These are phyloP conservation scores for Phalacrocorax pelagicus DNA, from an alignment of 2,113 vertebrate species.

Conservation along the genomic window DNA sequence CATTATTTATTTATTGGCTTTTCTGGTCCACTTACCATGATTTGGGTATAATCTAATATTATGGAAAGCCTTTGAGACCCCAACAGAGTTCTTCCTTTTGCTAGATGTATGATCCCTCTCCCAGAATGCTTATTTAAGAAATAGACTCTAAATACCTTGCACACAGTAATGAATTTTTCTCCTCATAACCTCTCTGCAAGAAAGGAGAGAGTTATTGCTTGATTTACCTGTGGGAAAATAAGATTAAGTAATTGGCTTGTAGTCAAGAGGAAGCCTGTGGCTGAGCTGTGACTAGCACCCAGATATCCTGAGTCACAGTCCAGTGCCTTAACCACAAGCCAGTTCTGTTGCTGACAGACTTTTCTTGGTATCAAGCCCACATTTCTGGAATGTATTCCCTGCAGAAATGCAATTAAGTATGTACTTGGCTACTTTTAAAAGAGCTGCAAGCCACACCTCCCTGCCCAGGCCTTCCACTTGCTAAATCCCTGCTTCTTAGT, in stretches of 20 bases:
- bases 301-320: constrained; percentile 41
- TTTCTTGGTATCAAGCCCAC: constrained; percentile 47
- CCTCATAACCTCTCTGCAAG: background rate
- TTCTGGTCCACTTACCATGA: background rate
- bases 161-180: background rate
- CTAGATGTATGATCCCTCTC: background rate
- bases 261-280: background rate
- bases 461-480: constrained; percentile 16
- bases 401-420: constrained; percentile 53
- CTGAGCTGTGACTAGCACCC: constrained; percentile 21
- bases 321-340: background rate
- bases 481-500: constrained; percentile 19
- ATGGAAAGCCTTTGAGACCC: background rate
- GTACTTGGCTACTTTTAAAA: constrained; percentile 39
- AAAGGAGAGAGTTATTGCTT: background rate
- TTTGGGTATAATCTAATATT: background rate
- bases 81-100: background rate
- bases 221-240: constrained; percentile 26
- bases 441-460: constrained; percentile 30
- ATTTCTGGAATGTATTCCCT: constrained; percentile 58
- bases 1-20: background rate
- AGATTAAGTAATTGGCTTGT: background rate
- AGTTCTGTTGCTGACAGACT: background rate
- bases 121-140: background rate
- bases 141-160: background rate